Conservation (phyloP, 2,888 invertebrate species). For the Melangyna quadrimaculata region DNA sequence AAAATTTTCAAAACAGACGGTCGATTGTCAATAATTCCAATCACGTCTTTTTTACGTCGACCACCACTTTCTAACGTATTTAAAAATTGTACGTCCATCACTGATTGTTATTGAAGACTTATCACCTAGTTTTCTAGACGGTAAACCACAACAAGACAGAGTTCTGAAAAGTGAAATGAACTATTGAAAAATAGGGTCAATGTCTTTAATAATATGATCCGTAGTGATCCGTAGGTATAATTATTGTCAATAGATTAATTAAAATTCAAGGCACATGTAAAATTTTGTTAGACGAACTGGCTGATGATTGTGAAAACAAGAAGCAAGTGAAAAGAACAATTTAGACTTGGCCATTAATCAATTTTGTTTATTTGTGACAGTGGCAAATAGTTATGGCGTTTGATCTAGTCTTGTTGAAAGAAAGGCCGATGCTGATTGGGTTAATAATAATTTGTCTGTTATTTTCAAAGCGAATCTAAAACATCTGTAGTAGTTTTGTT, state of each 20-base stretch:
- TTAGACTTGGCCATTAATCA: not conserved
- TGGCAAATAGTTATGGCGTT: not conserved
- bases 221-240: not conserved
- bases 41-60: constrained; percentile 46
- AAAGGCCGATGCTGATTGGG: not conserved
- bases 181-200: not conserved
- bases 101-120: not conserved
- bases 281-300: not conserved
- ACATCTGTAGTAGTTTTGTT: too few species aligned
- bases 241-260: constrained; percentile 16
- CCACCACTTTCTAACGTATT: constrained; percentile 63
- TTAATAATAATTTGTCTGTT: too few species aligned
- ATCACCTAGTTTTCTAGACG: constrained; percentile 19
- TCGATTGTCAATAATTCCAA: constrained; percentile 54
- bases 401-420: not conserved
- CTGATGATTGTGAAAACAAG: constrained; percentile 3
- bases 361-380: not conserved
- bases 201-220: constrained; percentile 10
- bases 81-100: constrained; percentile 15
- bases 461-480: too few species aligned
- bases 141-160: not conserved
- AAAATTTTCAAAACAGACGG: constrained; percentile 33
- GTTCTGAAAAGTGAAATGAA: constrained; percentile 29
- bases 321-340: constrained; percentile 10
- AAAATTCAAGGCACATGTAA: not conserved